Evolutionary conservation across 2,797 vertebrate genomes (phyloP).

Genomic region (Periophthalmus magnuspinnatus): DNA sequence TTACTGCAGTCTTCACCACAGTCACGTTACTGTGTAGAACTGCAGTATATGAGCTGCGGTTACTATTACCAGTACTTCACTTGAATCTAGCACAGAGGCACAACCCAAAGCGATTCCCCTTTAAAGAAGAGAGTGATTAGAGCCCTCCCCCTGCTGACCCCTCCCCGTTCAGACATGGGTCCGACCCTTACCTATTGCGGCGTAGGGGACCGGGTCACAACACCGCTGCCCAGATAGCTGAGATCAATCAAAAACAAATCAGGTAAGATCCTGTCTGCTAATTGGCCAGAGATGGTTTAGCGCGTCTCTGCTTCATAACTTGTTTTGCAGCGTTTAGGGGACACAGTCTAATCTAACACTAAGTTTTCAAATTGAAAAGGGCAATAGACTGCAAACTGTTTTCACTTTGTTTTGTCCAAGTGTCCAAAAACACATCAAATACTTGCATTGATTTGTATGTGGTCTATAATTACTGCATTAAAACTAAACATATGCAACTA

Average conservation of each 20-base stretch:
- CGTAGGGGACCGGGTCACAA: slow-evolving; percentile 99
- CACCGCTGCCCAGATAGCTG: slow-evolving; percentile 99
- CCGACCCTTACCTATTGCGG: slow-evolving; percentile 99
- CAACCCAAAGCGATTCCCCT: slow-evolving; percentile 89
- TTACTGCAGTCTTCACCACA: slow-evolving; percentile 52
- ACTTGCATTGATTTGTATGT: neutral
- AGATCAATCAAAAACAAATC: slow-evolving; percentile 99
- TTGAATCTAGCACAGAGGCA: slow-evolving; percentile 79
- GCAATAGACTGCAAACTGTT: neutral
- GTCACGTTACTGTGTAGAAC: slow-evolving; percentile 60
- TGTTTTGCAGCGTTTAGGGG: slow-evolving; percentile 65
- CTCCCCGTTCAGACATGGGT: slow-evolving; percentile 95
- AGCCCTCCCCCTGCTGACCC: slow-evolving; percentile 92
- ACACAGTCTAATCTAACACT: slow-evolving; percentile 29
- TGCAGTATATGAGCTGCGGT: slow-evolving; percentile 56
- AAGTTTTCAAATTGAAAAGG: slow-evolving; percentile 21
- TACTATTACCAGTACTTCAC: slow-evolving; percentile 67
- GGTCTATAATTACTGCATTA: neutral
- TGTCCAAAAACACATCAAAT: no score
- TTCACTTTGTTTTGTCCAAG: neutral
- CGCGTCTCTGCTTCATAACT: slow-evolving; percentile 48
- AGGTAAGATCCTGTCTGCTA: slow-evolving; percentile 86
- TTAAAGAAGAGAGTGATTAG: slow-evolving; percentile 96
- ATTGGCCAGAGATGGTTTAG: slow-evolving; percentile 62
- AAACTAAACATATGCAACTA: neutral